Evolutionary conservation across 64 coral and sea anemone genomes (phyloP).

Genomic region (Porites lutea): DNA sequence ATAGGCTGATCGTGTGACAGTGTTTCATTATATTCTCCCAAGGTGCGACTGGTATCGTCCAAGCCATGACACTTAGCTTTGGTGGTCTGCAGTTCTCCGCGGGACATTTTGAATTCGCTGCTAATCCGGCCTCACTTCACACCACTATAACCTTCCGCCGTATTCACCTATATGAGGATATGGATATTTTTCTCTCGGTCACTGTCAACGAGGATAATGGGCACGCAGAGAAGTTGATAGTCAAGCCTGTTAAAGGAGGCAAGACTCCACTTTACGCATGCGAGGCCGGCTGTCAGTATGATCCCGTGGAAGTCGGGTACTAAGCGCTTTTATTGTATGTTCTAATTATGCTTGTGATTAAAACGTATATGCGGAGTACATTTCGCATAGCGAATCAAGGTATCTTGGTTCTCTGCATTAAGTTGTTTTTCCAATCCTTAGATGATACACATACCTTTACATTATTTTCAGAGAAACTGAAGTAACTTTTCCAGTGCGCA

Average conservation of each 20-base stretch:
- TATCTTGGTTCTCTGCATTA: not conserved
- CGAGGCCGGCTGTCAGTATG: slow-evolving; percentile 97
- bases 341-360: too few species aligned
- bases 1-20: too few species aligned
- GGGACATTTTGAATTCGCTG: slow-evolving; percentile 95
- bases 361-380: too few species aligned
- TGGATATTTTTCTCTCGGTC: slow-evolving; percentile 79
- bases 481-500: slow-evolving; percentile 89
- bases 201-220: slow-evolving; percentile 80
- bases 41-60: slow-evolving; percentile 84
- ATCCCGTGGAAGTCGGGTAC: slow-evolving; percentile 88
- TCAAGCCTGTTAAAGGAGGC: slow-evolving; percentile 64
- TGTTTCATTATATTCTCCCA: not conserved
- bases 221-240: slow-evolving; percentile 83
- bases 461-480: slow-evolving; percentile 58
- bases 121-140: slow-evolving; percentile 95
- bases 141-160: slow-evolving; percentile 89
- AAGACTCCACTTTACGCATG: slow-evolving; percentile 91
- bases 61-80: slow-evolving; percentile 95
- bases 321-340: not conserved
- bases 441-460: not conserved
- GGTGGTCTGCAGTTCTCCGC: slow-evolving; percentile 96
- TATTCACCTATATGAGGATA: slow-evolving; percentile 91
- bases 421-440: not conserved
- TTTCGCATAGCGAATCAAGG: too few species aligned